Conservation (phyloP, 2,888 invertebrate species). For the Carcina quercana region DNA sequence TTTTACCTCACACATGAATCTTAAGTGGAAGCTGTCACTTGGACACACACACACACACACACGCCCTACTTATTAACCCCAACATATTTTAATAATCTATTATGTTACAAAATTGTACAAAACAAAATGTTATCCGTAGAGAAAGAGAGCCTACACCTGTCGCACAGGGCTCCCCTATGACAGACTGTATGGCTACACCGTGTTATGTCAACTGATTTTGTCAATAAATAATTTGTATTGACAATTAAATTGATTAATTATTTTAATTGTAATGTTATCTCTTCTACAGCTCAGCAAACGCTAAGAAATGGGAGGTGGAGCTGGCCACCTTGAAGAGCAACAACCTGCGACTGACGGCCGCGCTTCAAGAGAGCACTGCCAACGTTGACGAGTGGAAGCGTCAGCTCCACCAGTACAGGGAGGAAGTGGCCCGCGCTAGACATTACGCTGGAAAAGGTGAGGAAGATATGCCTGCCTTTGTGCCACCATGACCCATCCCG, state of each 20-base stretch:
- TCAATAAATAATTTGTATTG: no score
- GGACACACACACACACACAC: background rate
- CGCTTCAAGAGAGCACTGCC: conserved; percentile 94
- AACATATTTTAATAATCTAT: background rate
- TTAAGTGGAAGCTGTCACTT: no score
- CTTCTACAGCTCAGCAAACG: conserved; percentile 91
- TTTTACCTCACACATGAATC: no score
- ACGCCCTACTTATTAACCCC: background rate
- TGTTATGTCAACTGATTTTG: no score
- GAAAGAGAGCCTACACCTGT: no score
- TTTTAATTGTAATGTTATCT: conserved; percentile 2
- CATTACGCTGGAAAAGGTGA: conserved; percentile 61
- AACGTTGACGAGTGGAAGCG: conserved; percentile 99
- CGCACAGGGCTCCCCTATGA: no score
- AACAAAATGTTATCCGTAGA: no score
- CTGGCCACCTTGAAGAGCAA: conserved; percentile 96
- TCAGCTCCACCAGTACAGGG: conserved; percentile 93
- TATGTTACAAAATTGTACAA: no score
- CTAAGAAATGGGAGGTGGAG: conserved; percentile 99
- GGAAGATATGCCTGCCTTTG: no score
- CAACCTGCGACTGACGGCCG: conserved; percentile 95
- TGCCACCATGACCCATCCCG: no score
- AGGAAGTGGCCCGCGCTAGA: conserved; percentile 89
- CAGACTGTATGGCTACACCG: no score
- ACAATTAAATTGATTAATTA: no score